Percentiles rank a stretch among this genome's conserved stretches.
phyloP scores from a whole-genome alignment of 2,113 vertebrate species.

The Campylorhamphus procurvoides region DNA sequence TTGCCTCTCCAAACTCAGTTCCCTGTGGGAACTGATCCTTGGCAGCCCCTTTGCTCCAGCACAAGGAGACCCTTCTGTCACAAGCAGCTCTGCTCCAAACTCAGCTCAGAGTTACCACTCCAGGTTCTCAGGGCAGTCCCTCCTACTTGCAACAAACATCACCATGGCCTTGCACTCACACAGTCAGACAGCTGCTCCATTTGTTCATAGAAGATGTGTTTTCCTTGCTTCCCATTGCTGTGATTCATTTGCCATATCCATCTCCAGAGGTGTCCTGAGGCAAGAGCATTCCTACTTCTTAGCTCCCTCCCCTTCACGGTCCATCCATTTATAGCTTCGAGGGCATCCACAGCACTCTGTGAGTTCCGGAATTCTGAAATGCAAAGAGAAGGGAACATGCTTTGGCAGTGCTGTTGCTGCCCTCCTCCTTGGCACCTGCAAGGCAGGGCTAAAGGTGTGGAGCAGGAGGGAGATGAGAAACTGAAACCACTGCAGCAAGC shows the following conservation, averaged over 20 bases:
- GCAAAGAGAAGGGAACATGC: not conserved
- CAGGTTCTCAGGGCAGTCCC: not conserved
- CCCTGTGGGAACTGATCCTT: not conserved
- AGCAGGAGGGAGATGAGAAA: not conserved
- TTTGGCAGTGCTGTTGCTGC: not conserved
- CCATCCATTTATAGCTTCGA: conserved; percentile 54
- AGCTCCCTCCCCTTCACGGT: conserved; percentile 37
- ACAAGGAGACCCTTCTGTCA: not conserved
- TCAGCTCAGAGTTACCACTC: not conserved
- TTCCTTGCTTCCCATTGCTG: not conserved
- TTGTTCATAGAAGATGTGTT: not conserved
- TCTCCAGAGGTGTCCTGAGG: conserved; percentile 77
- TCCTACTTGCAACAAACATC: not conserved
- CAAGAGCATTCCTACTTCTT: conserved; percentile 76
- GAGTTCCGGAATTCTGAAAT: conserved; percentile 80
- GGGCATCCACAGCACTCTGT: conserved; percentile 65
- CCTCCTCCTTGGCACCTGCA: not conserved
- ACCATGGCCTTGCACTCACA: not conserved
- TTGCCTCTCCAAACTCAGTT: not conserved
- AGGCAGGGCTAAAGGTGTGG: not conserved
- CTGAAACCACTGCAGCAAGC: not conserved
- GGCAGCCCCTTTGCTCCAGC: not conserved
- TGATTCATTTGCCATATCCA: conserved; percentile 71
- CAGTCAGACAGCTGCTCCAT: not conserved
- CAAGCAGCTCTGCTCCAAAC: not conserved